A percentile compares a stretch with the other conserved stretches of the same genome.
These are phyloP conservation scores for Athene cunicularia DNA, from an alignment of 2,113 vertebrate genomes.

Conservation along the genomic window DNA sequence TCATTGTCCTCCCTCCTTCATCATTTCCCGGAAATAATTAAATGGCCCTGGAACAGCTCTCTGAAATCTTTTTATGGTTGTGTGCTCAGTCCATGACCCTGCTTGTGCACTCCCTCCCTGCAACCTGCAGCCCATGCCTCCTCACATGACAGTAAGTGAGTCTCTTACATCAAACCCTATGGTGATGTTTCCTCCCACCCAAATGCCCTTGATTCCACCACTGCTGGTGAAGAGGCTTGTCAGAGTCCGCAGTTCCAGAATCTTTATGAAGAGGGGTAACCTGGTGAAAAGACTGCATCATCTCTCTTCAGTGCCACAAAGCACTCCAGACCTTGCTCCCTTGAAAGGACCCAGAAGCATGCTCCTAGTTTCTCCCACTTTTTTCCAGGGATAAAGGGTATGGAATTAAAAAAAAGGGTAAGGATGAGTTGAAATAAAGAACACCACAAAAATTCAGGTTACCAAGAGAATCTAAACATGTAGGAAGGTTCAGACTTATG, in stretches of 20 bases:
- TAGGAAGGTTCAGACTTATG: neutral
- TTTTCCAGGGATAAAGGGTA: neutral
- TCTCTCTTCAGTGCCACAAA: neutral
- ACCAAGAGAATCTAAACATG: neutral
- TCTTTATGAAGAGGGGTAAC: neutral
- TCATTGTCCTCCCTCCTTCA: neutral
- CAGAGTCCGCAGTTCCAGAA: neutral
- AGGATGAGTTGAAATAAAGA: neutral
- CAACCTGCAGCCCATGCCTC: neutral
- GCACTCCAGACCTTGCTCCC: neutral
- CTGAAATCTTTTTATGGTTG: neutral
- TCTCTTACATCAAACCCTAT: neutral
- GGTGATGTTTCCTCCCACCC: neutral
- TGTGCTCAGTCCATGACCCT: neutral
- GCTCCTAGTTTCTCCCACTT: neutral
- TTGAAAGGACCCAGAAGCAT: neutral
- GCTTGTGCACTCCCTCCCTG: neutral
- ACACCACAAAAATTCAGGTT: neutral
- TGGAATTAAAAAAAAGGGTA: neutral
- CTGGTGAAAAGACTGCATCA: neutral
- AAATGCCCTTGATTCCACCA: neutral
- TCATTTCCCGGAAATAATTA: neutral
- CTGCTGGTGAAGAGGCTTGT: neutral
- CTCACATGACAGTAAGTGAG: rapidly evolving
- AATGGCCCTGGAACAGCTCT: neutral